These are phyloP conservation scores for Melanotaenia trifasciata DNA, from an alignment of 2,797 vertebrate genomes.

Conservation along the genomic window DNA sequence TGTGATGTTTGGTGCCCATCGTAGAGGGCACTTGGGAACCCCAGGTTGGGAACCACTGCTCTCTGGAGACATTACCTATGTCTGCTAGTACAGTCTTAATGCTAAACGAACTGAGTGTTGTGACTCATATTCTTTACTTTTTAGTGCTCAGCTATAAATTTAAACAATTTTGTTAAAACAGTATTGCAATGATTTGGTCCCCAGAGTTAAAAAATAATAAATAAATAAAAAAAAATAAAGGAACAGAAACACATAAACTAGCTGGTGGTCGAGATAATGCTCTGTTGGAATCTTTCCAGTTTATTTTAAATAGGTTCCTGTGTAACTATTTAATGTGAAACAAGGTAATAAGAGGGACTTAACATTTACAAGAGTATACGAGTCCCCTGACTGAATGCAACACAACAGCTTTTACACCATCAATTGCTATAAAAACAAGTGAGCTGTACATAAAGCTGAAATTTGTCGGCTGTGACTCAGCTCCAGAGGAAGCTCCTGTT, in stretches of 20 bases:
- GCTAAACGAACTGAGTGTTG: too few species aligned
- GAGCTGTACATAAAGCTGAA: conserved; percentile 50
- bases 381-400: conserved; percentile 47
- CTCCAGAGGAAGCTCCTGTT: conserved; percentile 49
- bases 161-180: not conserved
- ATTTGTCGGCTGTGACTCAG: conserved; percentile 61
- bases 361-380: conserved; percentile 50
- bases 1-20: too few species aligned
- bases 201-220: not conserved
- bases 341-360: conserved; percentile 36
- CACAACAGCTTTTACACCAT: conserved; percentile 47
- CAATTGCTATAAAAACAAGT: conserved; percentile 59
- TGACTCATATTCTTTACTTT: not conserved
- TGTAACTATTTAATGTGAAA: conserved; percentile 43
- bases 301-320: conserved; percentile 24
- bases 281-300: conserved; percentile 20
- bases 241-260: not conserved
- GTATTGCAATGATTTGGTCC: conserved; percentile 1
- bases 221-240: not conserved
- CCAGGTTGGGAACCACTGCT: too few species aligned
- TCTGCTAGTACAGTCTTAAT: too few species aligned
- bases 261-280: conserved; percentile 16
- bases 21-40: too few species aligned
- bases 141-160: not conserved
- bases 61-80: too few species aligned